Evolutionary conservation across 2,113 vertebrate genomes (phyloP).

Genomic region (Speoplatyrhinus poulsoni): DNA sequence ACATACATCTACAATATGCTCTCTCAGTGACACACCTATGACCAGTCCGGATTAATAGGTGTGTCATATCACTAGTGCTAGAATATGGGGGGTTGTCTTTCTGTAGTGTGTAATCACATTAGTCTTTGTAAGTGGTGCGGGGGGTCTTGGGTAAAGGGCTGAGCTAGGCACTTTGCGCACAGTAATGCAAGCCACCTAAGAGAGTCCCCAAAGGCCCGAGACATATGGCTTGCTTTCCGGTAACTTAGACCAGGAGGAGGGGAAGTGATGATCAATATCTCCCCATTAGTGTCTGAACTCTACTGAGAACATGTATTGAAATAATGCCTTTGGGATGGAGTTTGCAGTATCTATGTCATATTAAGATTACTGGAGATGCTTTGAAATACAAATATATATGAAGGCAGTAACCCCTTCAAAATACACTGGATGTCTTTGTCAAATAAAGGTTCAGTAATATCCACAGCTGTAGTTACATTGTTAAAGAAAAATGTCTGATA

Average conservation of each 20-base stretch:
- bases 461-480: neutral
- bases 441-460: no score
- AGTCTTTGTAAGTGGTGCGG: conserved; percentile 9
- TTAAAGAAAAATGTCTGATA: neutral
- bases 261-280: conserved; percentile 74
- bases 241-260: conserved; percentile 54
- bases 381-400: conserved; percentile 6
- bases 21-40: neutral
- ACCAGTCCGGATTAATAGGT: neutral
- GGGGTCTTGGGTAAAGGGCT: conserved; percentile 23
- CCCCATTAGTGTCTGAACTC: conserved; percentile 66
- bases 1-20: neutral
- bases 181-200: conserved; percentile 60
- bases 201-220: conserved; percentile 59
- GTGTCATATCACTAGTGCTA: conserved; percentile 12
- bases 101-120: conserved; percentile 28
- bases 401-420: neutral
- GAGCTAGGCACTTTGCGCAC: conserved; percentile 47
- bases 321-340: conserved; percentile 29
- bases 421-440: neutral
- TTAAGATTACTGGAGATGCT: conserved; percentile 6
- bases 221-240: conserved; percentile 69
- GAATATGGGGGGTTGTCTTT: conserved; percentile 22
- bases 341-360: conserved; percentile 7
- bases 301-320: conserved; percentile 42